A percentile compares a stretch with the other conserved stretches of the same genome.
Conservation (phyloP, 2,888 invertebrate genomes). For the Nasonovia ribisnigri region DNA sequence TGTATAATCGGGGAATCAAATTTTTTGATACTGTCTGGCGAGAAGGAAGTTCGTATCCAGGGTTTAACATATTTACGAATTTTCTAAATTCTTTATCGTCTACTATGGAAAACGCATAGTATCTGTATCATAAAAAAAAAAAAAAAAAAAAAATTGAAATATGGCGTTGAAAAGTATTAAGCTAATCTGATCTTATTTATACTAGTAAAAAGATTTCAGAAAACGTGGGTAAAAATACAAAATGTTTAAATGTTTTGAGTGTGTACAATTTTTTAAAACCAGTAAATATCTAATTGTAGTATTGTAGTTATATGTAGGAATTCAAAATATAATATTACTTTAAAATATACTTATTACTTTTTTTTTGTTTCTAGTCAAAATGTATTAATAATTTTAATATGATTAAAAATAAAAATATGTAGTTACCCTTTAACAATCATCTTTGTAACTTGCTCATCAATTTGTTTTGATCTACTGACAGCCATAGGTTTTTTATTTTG, state of each 20-base stretch:
- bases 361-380: not conserved
- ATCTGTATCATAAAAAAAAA: not conserved
- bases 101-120: not conserved
- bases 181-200: too few relatives aligned
- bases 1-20: not conserved
- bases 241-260: too few relatives aligned
- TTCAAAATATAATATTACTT: too few relatives aligned
- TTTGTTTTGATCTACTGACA: slow-evolving; percentile 27
- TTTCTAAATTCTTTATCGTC: not conserved
- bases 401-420: not conserved
- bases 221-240: too few relatives aligned
- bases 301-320: too few relatives aligned
- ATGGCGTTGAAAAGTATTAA: too few relatives aligned
- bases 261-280: too few relatives aligned
- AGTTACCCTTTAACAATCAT: not conserved
- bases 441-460: slow-evolving; percentile 14
- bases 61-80: not conserved
- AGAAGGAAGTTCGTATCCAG: not conserved
- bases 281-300: too few relatives aligned
- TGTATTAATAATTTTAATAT: slow-evolving; percentile 4
- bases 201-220: too few relatives aligned
- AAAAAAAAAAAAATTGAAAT: not conserved
- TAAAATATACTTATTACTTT: not conserved
- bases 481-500: slow-evolving; percentile 29
- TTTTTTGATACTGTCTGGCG: not conserved